Conservation (phyloP, 2,113 vertebrate genomes). For the Oryzias javanicus region DNA sequence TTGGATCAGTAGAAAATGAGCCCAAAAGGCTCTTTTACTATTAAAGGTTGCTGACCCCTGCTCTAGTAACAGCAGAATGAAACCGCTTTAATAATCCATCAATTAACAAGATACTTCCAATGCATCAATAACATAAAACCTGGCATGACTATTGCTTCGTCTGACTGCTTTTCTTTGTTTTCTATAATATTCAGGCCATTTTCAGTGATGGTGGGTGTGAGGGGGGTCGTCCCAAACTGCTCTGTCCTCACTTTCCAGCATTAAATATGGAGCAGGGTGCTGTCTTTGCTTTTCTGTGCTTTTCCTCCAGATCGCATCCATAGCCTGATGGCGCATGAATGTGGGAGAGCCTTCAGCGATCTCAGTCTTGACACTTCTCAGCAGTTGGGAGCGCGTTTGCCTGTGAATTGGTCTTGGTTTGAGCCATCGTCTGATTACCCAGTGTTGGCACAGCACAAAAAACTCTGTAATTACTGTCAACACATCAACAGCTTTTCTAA, state of each 20-base stretch:
- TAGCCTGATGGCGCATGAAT: neutral
- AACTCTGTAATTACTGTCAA: constrained; percentile 49
- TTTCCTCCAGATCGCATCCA: constrained; percentile 1
- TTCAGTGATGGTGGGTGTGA: too few relatives aligned
- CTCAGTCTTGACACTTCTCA: constrained; percentile 17
- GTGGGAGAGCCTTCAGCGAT: too few relatives aligned
- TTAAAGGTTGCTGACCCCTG: too few relatives aligned
- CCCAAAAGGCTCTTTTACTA: too few relatives aligned
- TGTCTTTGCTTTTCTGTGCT: constrained; percentile 1
- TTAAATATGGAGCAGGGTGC: constrained; percentile 2
- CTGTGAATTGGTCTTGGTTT: constrained; percentile 9
- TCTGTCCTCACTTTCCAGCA: constrained; percentile 5
- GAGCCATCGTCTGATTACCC: constrained; percentile 17
- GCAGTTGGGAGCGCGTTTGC: constrained; percentile 7
- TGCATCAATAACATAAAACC: too few relatives aligned
- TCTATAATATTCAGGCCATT: too few relatives aligned
- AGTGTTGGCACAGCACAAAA: constrained; percentile 21
- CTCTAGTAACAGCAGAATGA: too few relatives aligned
- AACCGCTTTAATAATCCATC: too few relatives aligned
- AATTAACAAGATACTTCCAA: too few relatives aligned
- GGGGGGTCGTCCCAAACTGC: neutral
- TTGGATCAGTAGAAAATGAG: too few relatives aligned
- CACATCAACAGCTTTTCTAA: constrained; percentile 33
- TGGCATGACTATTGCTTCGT: too few relatives aligned
- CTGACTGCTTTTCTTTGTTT: too few relatives aligned